Base-by-base conservation (phyloP, 1,140 invertebrate species). In the Magallana angulata region DNA sequence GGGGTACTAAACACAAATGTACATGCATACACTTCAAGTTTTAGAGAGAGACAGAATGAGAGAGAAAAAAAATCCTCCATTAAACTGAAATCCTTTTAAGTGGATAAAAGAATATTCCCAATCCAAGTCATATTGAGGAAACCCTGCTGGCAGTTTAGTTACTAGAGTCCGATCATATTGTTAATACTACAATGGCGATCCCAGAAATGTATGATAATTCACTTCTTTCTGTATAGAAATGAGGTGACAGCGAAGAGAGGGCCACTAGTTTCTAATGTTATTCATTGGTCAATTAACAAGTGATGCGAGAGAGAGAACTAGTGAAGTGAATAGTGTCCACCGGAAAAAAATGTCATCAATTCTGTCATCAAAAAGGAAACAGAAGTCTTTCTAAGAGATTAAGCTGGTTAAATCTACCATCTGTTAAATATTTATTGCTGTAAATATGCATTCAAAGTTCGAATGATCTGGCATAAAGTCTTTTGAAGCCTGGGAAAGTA, bases 101-200 rank as follows among this genome's bases (percentile, higher is more conserved):
- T 76, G 68, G 24, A 36, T 76, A 76, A 76, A 76, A 76, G 68
- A 76, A 76, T 76, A 76, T 76, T 76, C 68, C 24, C 68, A 76
- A 12, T 76, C 24, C 30, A 30, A 4, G 24, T 30, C 24, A 24
- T 30, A 30, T 12, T 76, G 36, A 76, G 68, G 68, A 76, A 76
- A 8, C 24, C 60, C 18, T 30, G 36, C 7, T 36, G 68, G 24
- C 68, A 76, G 24, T 76, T 76, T 76, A 12, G 68, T 76, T 76
- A 36, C 68, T 36, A 30, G 68, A 18, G 12, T 76, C 68, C 30
- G 14, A 76, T 18, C 8, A 30, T 76, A 76, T 76, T 76, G 68
- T 76, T 76, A 24, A 24, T 30, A 76, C 24, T 76, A 76, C 68
- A 76, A 76, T 76, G 24, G 68, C 0, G 68, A 76, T 30, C 68